Evolutionary conservation across 1,140 invertebrate genomes (phyloP).

Genomic region (Trichonephila clavipes): DNA sequence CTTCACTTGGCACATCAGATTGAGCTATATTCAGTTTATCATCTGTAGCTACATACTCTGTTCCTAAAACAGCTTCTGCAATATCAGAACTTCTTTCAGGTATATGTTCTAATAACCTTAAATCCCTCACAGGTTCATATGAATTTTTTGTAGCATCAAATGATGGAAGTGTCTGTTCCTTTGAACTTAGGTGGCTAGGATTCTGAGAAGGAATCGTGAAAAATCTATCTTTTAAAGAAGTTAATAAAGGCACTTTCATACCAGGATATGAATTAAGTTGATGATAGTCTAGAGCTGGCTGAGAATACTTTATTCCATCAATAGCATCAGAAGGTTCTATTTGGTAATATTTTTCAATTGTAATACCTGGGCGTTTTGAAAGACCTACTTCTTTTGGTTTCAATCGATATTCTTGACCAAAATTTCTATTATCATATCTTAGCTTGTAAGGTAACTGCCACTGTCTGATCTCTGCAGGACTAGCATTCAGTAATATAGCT

Average conservation of each 20-base stretch:
- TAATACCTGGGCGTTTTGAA: not conserved
- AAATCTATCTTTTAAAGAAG: not conserved
- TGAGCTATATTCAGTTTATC: not conserved
- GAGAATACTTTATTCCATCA: conserved; percentile 63
- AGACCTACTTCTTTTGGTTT: not conserved
- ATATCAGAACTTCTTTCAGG: not conserved
- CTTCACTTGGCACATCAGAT: not conserved
- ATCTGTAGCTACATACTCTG: not conserved
- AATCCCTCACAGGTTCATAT: conserved; percentile 41
- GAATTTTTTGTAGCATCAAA: not conserved
- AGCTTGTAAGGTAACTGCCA: not conserved
- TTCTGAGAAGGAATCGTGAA: not conserved
- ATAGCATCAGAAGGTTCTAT: conserved; percentile 72
- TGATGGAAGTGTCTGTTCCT: conserved; percentile 31
- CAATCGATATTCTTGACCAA: not conserved
- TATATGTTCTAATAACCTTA: conserved; percentile 25
- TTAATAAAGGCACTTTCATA: conserved; percentile 49
- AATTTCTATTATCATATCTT: not conserved
- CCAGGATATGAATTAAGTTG: not conserved
- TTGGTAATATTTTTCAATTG: conserved; percentile 40
- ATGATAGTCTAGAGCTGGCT: conserved; percentile 54
- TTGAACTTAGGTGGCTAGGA: not conserved
- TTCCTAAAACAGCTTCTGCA: not conserved
- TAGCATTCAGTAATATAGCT: conserved; percentile 21
- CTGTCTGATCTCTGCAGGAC: conserved; percentile 12